These are phyloP conservation scores for Hoplostethus mediterraneus DNA, from an alignment of 2,797 vertebrate species.

Conservation along the genomic window DNA sequence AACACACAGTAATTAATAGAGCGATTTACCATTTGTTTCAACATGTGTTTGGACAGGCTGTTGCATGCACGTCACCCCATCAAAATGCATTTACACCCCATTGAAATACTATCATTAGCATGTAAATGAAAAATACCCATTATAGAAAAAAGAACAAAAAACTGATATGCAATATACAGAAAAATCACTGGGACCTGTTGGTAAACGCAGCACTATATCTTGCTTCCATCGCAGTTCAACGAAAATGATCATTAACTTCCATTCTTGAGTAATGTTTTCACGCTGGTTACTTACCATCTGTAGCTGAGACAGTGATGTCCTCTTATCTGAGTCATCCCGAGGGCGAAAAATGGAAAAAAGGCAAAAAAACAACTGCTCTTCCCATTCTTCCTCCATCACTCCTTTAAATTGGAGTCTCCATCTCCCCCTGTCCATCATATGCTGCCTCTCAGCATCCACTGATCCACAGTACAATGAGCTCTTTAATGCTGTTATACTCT, in stretches of 20 bases:
- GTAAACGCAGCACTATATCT: no score
- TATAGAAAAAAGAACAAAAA: neutral
- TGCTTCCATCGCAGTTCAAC: neutral
- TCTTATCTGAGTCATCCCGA: neutral
- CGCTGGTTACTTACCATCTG: constrained; percentile 24
- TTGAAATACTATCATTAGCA: neutral
- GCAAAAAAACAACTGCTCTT: neutral
- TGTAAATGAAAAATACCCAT: neutral
- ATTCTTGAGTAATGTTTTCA: neutral
- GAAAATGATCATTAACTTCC: neutral
- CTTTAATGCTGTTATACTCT: constrained; percentile 24
- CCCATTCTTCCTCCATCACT: neutral
- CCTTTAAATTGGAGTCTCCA: neutral
- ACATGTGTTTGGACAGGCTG: neutral
- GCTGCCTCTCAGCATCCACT: constrained; percentile 37
- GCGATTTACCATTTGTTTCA: neutral
- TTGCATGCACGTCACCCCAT: neutral
- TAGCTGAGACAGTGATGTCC: neutral
- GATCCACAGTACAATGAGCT: constrained; percentile 18
- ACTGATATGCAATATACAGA: no score
- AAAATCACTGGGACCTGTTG: neutral
- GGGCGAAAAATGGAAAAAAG: neutral
- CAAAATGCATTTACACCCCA: neutral
- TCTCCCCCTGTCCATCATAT: constrained; percentile 3
- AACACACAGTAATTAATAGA: neutral